Conservation (phyloP, 2,113 vertebrate genomes). For the Campylomormyrus tamandua region DNA sequence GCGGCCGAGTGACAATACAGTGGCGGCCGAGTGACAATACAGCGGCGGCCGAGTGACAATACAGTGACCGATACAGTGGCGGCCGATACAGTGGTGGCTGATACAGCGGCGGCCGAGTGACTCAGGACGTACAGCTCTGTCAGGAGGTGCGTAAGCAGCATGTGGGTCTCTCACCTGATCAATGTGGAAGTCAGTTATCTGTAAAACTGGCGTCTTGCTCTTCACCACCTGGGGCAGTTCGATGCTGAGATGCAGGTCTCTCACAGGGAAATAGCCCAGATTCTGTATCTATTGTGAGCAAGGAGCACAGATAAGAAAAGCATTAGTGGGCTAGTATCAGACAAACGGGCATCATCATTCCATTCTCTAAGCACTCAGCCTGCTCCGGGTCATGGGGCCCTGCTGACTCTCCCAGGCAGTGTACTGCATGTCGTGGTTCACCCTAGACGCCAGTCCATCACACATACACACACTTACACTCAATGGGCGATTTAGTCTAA, state of each 20-base stretch:
- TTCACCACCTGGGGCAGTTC: slow-evolving; percentile 64
- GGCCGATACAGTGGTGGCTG: too few relatives aligned
- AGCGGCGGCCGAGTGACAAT: not conserved
- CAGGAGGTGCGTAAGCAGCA: not conserved
- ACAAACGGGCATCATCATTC: not conserved
- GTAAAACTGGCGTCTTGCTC: slow-evolving; percentile 63
- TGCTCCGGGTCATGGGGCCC: not conserved
- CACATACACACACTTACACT: not conserved
- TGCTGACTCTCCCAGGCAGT: not conserved
- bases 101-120: too few relatives aligned
- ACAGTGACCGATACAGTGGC: too few relatives aligned
- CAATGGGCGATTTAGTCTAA: not conserved
- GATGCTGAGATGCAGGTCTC: slow-evolving; percentile 60
- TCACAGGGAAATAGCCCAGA: slow-evolving; percentile 71
- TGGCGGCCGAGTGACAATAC: too few relatives aligned
- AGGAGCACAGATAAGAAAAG: not conserved
- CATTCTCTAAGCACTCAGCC: not conserved
- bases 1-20: too few relatives aligned
- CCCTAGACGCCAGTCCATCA: not conserved
- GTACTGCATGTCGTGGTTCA: not conserved
- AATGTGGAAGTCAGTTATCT: slow-evolving; percentile 52
- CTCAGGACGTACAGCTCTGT: not conserved
- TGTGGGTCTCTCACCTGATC: slow-evolving; percentile 55
- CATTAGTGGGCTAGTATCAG: not conserved
- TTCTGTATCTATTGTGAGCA: slow-evolving; percentile 64